A percentile compares a stretch with the other conserved stretches of the same genome.
phyloP scores from a whole-genome alignment of 2,888 invertebrate species.

The Xylota segnis region DNA sequence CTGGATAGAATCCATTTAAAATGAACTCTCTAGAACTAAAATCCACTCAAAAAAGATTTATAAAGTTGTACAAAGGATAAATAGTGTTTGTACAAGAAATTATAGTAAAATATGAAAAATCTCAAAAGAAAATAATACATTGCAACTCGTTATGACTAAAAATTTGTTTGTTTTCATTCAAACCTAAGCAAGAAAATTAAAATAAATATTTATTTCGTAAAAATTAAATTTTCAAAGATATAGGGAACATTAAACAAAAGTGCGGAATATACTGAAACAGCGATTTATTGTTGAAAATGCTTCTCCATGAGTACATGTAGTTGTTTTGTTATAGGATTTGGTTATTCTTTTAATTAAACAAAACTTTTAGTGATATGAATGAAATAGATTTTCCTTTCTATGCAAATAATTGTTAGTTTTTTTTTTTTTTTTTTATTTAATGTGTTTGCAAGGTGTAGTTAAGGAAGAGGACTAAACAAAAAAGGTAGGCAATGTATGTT shows the following conservation, averaged over 20 bases:
- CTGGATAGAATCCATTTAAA: slow-evolving; percentile 49
- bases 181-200: slow-evolving; percentile 15
- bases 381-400: background rate
- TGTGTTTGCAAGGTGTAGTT: slow-evolving; percentile 1
- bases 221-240: slow-evolving; percentile 44
- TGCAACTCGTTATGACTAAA: slow-evolving; percentile 70
- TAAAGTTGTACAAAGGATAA: background rate
- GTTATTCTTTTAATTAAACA: slow-evolving; percentile 5
- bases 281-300: slow-evolving; percentile 2
- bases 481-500: background rate
- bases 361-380: slow-evolving; percentile 27
- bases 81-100: no score
- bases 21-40: slow-evolving; percentile 26
- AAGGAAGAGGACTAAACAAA: background rate
- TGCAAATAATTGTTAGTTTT: slow-evolving; percentile 1
- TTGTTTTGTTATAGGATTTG: background rate
- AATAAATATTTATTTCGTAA: slow-evolving; percentile 41
- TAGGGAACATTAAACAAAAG: slow-evolving; percentile 67
- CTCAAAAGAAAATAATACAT: slow-evolving; percentile 69
- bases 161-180: slow-evolving; percentile 42
- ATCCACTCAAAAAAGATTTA: slow-evolving; percentile 3
- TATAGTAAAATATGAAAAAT: slow-evolving; percentile 33
- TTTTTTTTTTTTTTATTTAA: no score
- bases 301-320: background rate
- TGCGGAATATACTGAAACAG: slow-evolving; percentile 62